Evolutionary conservation across 2,797 vertebrate species (phyloP).

Genomic region (Rhynchonycteris naso): DNA sequence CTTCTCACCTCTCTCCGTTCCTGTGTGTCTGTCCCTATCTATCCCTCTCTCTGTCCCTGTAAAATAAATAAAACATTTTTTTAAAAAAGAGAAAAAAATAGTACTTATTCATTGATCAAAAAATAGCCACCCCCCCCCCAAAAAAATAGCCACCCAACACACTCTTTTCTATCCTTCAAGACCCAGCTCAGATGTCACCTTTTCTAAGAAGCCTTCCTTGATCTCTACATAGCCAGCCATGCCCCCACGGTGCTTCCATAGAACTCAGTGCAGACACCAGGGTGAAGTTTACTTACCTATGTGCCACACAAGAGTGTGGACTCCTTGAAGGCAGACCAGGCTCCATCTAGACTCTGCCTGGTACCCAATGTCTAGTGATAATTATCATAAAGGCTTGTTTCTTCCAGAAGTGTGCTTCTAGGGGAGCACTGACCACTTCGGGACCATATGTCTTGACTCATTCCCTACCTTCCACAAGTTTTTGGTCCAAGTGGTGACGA

Average conservation of each 20-base stretch:
- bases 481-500: not conserved
- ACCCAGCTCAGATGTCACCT: not conserved
- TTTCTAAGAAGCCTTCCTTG: not conserved
- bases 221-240: not conserved
- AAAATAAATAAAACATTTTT: too few species aligned
- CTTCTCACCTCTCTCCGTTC: too few species aligned
- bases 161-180: not conserved
- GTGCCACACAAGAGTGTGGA: not conserved
- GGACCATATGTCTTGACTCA: not conserved
- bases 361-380: not conserved
- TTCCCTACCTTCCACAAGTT: not conserved
- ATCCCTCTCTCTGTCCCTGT: too few species aligned
- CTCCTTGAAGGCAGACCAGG: not conserved
- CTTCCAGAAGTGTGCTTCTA: not conserved
- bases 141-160: not conserved
- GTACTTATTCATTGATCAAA: constrained; percentile 6
- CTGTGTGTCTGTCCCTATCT: too few species aligned
- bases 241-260: rapidly evolving
- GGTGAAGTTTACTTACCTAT: not conserved
- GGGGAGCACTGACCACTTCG: not conserved
- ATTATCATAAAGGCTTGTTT: not conserved
- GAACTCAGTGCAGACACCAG: not conserved
- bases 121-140: not conserved
- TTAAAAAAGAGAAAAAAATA: too few species aligned
- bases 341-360: not conserved